Percentiles rank a stretch among this genome's conserved stretches.
These are phyloP conservation scores for Griposia aprilina DNA, from an alignment of 2,888 invertebrate genomes.

Conservation along the genomic window DNA sequence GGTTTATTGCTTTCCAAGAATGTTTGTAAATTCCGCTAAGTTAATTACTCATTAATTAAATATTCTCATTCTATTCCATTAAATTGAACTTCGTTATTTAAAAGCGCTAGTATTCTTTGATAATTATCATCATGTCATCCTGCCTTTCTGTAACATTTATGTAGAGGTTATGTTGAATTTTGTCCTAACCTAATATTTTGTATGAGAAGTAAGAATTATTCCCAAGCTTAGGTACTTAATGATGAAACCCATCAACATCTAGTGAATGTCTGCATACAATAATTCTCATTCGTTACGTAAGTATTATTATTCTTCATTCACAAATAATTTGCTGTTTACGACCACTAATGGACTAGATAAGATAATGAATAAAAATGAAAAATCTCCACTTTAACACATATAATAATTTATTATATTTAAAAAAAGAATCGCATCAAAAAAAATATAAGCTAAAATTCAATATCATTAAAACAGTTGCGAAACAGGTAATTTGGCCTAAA, in stretches of 20 bases:
- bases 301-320: slow-evolving; percentile 16
- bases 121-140: background rate
- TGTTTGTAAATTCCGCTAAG: background rate
- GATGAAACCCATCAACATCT: slow-evolving; percentile 25
- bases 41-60: background rate
- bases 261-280: slow-evolving; percentile 22
- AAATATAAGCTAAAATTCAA: too few relatives aligned
- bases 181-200: slow-evolving; percentile 13
- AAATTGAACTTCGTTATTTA: slow-evolving; percentile 14
- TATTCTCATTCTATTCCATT: slow-evolving; percentile 13
- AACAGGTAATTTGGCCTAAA: too few relatives aligned
- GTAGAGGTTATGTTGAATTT: background rate
- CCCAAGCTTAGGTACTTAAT: slow-evolving; percentile 19
- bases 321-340: background rate
- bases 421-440: too few relatives aligned
- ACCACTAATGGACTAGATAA: background rate
- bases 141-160: background rate
- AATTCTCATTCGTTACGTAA: slow-evolving; percentile 26
- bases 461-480: too few relatives aligned
- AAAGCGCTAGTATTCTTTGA: background rate
- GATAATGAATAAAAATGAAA: too few relatives aligned
- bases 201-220: slow-evolving; percentile 9
- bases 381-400: too few relatives aligned
- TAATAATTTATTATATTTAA: too few relatives aligned
- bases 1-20: slow-evolving; percentile 41